A percentile compares a stretch with the other conserved stretches of the same genome.
These are phyloP conservation scores for Drosophila koepferae DNA, from an alignment of 2,888 invertebrate species.

Conservation along the genomic window DNA sequence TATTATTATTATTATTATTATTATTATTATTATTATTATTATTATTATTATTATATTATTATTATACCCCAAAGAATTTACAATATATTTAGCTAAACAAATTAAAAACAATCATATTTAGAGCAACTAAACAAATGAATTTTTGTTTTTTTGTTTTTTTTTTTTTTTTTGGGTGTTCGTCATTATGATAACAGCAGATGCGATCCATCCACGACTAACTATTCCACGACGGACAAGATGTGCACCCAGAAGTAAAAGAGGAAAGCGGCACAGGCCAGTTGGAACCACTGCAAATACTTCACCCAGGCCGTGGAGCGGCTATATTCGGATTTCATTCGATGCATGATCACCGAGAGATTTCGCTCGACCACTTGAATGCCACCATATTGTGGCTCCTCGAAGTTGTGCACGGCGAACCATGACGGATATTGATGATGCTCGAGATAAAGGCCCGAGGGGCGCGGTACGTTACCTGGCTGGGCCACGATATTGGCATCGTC, in stretches of 20 bases:
- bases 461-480: constrained; percentile 49
- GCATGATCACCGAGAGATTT: not conserved
- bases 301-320: not conserved
- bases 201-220: not conserved
- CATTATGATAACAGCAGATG: not conserved
- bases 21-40: too few relatives aligned
- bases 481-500: constrained; percentile 13
- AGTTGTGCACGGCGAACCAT: constrained; percentile 46
- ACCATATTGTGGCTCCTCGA: not conserved
- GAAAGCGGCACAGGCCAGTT: not conserved
- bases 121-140: not conserved
- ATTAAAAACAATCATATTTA: not conserved
- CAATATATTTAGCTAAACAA: constrained; percentile 1
- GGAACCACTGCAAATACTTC: constrained; percentile 14
- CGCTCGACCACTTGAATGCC: not conserved
- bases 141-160: not conserved
- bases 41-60: not conserved
- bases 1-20: too few relatives aligned
- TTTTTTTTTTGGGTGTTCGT: not conserved
- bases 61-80: not conserved
- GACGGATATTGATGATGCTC: not conserved
- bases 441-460: constrained; percentile 52
- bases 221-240: not conserved
- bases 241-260: constrained; percentile 7
- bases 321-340: not conserved